Conservation (phyloP, 2,888 invertebrate species). For the Ornithoptera alexandrae region DNA sequence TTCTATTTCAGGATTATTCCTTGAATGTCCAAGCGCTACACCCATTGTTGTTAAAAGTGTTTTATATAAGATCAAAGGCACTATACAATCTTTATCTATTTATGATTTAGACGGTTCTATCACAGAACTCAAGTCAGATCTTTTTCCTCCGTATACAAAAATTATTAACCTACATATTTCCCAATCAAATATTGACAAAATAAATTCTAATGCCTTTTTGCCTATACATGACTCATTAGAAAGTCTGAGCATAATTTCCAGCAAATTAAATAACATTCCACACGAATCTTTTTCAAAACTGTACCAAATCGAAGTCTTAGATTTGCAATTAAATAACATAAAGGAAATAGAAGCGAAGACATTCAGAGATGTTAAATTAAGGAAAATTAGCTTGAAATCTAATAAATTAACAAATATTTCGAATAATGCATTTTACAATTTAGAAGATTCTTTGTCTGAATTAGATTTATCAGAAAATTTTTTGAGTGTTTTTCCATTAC, state of each 20-base stretch:
- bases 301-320: conserved; percentile 85
- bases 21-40: conserved; percentile 93
- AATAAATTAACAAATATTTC: conserved; percentile 90
- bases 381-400: conserved; percentile 90
- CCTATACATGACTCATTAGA: conserved; percentile 85
- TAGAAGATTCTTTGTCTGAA: conserved; percentile 88
- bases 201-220: conserved; percentile 85
- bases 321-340: conserved; percentile 93
- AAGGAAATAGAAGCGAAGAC: conserved; percentile 90
- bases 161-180: conserved; percentile 89
- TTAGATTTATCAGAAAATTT: conserved; percentile 93
- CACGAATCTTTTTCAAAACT: conserved; percentile 87
- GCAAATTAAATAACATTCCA: conserved; percentile 86
- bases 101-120: conserved; percentile 92
- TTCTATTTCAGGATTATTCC: conserved; percentile 84
- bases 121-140: conserved; percentile 85
- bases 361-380: conserved; percentile 89
- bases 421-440: conserved; percentile 89
- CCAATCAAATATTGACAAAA: conserved; percentile 85
- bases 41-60: conserved; percentile 86
- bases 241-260: conserved; percentile 88
- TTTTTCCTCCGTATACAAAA: conserved; percentile 85
- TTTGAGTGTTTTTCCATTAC: conserved; percentile 89
- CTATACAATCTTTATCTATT: conserved; percentile 91
- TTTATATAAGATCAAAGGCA: conserved; percentile 83